Conservation (phyloP, 53 echinoderm and acorn worm species). For the Hippasteria phrygiana region DNA sequence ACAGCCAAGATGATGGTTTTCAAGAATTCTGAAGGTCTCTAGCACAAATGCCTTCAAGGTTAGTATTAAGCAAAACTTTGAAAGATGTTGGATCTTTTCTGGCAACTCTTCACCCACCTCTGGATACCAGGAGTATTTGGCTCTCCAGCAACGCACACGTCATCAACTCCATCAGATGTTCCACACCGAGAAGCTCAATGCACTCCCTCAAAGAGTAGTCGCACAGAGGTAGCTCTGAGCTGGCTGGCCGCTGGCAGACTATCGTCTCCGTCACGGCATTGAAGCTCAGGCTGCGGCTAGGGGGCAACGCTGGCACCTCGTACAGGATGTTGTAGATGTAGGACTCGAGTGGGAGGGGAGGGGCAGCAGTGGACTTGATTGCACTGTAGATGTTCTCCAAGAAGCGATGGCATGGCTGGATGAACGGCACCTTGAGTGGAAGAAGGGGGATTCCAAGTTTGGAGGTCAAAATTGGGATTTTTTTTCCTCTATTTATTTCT, state of each 20-base stretch:
- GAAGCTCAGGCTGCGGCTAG: conserved; percentile 89
- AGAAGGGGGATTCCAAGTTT: not conserved
- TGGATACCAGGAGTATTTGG: conserved; percentile 93
- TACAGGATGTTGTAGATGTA: conserved; percentile 96
- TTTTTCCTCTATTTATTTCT: too few species aligned
- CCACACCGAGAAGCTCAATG: conserved; percentile 86
- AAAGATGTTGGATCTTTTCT: not conserved
- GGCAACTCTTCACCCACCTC: conserved; percentile 59
- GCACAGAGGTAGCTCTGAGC: conserved; percentile 87
- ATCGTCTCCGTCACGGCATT: conserved; percentile 73
- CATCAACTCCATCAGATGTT: conserved; percentile 86
- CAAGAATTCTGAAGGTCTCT: too few species aligned
- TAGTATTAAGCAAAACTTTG: too few species aligned
- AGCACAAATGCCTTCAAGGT: too few species aligned
- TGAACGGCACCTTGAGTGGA: conserved; percentile 68
- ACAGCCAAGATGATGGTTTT: too few species aligned
- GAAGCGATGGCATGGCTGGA: conserved; percentile 81
- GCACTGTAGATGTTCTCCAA: conserved; percentile 86
- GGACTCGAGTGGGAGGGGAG: conserved; percentile 83
- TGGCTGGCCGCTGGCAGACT: conserved; percentile 86
- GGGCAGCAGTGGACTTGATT: conserved; percentile 68
- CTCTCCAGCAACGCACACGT: conserved; percentile 95
- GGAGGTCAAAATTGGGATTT: too few species aligned
- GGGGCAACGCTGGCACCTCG: conserved; percentile 88
- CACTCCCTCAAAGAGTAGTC: conserved; percentile 85